phyloP scores from a whole-genome alignment of 2,888 invertebrate species.

The Apodemia hepburni region DNA sequence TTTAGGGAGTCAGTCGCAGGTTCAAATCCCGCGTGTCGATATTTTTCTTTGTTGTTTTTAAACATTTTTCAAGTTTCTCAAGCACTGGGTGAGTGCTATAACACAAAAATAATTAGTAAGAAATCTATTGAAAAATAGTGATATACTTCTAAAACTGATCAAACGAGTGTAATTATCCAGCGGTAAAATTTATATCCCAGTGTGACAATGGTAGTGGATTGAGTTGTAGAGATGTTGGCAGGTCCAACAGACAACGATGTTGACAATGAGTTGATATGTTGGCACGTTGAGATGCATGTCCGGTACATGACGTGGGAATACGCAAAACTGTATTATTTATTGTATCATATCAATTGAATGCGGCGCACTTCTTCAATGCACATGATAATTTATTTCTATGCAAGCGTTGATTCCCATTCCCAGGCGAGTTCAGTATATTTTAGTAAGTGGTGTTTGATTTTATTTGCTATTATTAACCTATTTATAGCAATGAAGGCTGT shows the following conservation, averaged over 20 bases:
- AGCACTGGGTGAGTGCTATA: no score
- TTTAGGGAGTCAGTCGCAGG: no score
- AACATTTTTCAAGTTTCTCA: no score
- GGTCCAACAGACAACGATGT: constrained; percentile 53
- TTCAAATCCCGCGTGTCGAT: no score
- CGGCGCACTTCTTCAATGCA: constrained; percentile 22
- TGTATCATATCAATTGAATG: constrained; percentile 35
- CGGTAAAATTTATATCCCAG: constrained; percentile 12
- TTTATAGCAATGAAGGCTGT: not conserved
- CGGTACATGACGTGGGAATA: constrained; percentile 54
- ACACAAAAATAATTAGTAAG: no score
- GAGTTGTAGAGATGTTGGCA: constrained; percentile 45
- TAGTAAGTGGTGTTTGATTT: not conserved
- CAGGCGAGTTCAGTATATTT: constrained; percentile 3
- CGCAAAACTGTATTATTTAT: constrained; percentile 50
- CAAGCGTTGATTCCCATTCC: not conserved
- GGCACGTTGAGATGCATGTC: constrained; percentile 55
- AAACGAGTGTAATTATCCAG: constrained; percentile 3
- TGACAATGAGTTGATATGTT: constrained; percentile 49
- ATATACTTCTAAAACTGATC: no score
- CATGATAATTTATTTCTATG: constrained; percentile 9
- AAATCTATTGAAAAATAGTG: no score
- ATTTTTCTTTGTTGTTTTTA: no score
- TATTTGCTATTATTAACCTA: not conserved
- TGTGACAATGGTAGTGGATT: constrained; percentile 37